A percentile compares a stretch with the other conserved stretches of the same genome.
These are phyloP conservation scores for Dendrolimus houi DNA, from an alignment of 2,888 invertebrate species.

Conservation along the genomic window DNA sequence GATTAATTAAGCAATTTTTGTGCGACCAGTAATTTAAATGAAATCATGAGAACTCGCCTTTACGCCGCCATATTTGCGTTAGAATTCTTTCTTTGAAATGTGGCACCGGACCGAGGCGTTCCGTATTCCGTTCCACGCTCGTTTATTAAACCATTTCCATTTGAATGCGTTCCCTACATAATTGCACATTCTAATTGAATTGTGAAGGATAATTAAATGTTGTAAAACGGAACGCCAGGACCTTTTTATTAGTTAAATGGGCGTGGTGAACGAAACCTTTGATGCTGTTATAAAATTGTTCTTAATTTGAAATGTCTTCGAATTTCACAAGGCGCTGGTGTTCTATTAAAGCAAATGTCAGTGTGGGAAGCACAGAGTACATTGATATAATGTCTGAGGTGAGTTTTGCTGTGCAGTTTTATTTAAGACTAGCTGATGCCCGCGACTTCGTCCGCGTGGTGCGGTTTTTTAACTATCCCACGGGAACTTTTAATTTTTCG, in stretches of 20 bases:
- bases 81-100: background rate
- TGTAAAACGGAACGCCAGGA: background rate
- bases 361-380: too few species aligned
- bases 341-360: too few species aligned
- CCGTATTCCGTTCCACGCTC: background rate
- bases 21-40: background rate
- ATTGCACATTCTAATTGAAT: conserved; percentile 10
- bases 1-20: too few species aligned
- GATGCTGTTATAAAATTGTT: too few species aligned
- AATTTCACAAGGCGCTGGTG: too few species aligned
- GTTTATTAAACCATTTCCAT: conserved; percentile 4
- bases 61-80: background rate
- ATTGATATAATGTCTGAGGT: too few species aligned
- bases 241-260: background rate
- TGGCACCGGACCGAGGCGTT: background rate
- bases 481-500: too few species aligned
- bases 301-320: too few species aligned
- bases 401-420: too few species aligned
- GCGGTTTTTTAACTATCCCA: too few species aligned
- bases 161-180: conserved; percentile 5
- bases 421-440: too few species aligned
- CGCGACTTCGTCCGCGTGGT: too few species aligned
- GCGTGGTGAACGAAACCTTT: background rate
- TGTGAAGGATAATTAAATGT: conserved; percentile 4
- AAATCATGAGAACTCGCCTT: background rate